Percentiles rank a stretch among this genome's conserved stretches.
Evolutionary conservation across 2,888 invertebrate genomes (phyloP).

Genomic region (Sarcophaga variegata): DNA sequence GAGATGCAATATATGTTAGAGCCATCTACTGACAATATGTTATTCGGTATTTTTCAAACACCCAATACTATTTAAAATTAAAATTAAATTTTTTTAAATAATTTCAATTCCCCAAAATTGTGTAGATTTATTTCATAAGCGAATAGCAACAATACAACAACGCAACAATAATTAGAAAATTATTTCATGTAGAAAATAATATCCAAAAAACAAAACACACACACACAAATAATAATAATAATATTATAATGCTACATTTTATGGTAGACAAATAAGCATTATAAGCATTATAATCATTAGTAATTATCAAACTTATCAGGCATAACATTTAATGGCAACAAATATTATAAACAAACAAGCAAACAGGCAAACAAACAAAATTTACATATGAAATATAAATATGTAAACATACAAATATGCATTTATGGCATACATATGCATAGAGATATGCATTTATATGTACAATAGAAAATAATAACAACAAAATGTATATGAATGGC

Average conservation of each 20-base stretch:
- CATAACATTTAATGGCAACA: slow-evolving; percentile 30
- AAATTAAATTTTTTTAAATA: background rate
- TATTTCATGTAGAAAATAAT: slow-evolving; percentile 33
- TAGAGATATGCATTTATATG: background rate
- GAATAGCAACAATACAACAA: background rate
- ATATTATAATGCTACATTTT: background rate
- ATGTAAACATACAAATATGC: background rate
- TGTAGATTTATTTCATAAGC: slow-evolving; percentile 1
- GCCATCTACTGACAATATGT: too few species aligned
- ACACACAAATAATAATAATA: background rate
- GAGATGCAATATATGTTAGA: too few species aligned
- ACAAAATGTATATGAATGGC: slow-evolving; percentile 22
- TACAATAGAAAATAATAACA: slow-evolving; percentile 1
- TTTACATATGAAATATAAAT: slow-evolving; percentile 1
- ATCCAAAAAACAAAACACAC: too few species aligned
- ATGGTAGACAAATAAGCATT: background rate
- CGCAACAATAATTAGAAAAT: background rate
- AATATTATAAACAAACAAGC: too few species aligned
- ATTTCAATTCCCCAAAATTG: background rate
- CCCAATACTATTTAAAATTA: background rate
- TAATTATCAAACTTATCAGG: slow-evolving; percentile 46
- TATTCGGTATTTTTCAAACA: background rate
- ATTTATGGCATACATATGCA: background rate
- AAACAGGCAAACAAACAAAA: background rate
- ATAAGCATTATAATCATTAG: slow-evolving; percentile 22